These are phyloP conservation scores for Synanthedon formicaeformis DNA, from an alignment of 2,888 invertebrate genomes.

Conservation along the genomic window DNA sequence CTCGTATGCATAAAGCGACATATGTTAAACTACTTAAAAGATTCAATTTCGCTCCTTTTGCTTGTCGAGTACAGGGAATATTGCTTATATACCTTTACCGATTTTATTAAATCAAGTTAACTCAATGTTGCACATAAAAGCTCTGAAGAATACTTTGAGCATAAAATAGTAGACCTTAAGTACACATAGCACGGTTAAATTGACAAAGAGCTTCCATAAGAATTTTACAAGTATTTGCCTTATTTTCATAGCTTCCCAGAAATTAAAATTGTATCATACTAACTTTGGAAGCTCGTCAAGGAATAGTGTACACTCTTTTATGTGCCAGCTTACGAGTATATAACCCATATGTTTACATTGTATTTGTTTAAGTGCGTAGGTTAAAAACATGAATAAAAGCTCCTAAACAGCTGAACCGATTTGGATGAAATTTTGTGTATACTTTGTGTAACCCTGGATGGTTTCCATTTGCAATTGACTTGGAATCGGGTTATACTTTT, in stretches of 20 bases:
- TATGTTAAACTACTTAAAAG: background rate
- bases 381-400: too few relatives aligned
- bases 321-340: background rate
- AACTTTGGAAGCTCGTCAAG: background rate
- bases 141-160: slow-evolving; percentile 13
- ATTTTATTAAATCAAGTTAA: slow-evolving; percentile 26
- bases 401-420: too few relatives aligned
- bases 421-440: too few relatives aligned
- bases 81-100: slow-evolving; percentile 20
- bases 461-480: too few relatives aligned
- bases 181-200: slow-evolving; percentile 18
- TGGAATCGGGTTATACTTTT: too few relatives aligned
- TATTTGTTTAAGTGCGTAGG: background rate
- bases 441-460: too few relatives aligned
- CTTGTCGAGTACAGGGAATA: slow-evolving; percentile 18
- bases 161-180: slow-evolving; percentile 5
- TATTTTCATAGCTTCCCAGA: background rate
- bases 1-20: too few relatives aligned
- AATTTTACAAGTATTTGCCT: background rate
- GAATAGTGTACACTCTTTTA: background rate
- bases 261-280: background rate
- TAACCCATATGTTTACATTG: background rate
- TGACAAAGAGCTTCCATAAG: slow-evolving; percentile 26
- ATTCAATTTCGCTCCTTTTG: slow-evolving; percentile 1
- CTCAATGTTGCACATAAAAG: slow-evolving; percentile 24